Conservation (phyloP, 2,113 vertebrate species). For the Machaerirhynchus nigripectus region DNA sequence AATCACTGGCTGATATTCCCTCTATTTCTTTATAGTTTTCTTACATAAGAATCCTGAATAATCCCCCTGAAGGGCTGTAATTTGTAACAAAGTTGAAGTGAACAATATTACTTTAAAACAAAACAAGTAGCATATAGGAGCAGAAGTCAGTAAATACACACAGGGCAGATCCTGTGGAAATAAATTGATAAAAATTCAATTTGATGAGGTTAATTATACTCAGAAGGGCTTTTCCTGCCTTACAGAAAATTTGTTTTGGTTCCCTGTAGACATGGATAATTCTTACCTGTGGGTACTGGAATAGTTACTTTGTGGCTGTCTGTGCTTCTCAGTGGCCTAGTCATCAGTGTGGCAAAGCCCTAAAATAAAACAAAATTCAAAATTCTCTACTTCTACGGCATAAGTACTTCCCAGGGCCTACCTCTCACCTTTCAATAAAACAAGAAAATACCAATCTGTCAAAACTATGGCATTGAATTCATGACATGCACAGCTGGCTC, state of each 20-base stretch:
- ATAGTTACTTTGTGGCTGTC: not conserved
- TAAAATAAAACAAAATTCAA: not conserved
- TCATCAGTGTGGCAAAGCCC: not conserved
- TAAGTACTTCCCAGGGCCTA: not conserved
- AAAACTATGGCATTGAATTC: not conserved
- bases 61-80: slow-evolving; percentile 1
- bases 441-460: not conserved
- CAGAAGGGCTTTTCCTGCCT: not conserved
- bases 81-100: slow-evolving; percentile 39
- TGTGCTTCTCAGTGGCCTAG: not conserved
- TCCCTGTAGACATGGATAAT: not conserved
- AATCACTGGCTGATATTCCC: slow-evolving; percentile 28
- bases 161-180: slow-evolving; percentile 1
- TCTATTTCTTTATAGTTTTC: slow-evolving; percentile 13
- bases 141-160: slow-evolving; percentile 15
- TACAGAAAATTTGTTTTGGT: not conserved
- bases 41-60: slow-evolving; percentile 5
- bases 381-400: not conserved
- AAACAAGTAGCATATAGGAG: not conserved
- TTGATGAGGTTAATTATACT: slow-evolving; percentile 45
- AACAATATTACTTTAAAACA: slow-evolving; percentile 28
- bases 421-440: not conserved
- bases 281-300: not conserved
- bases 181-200: slow-evolving; percentile 51
- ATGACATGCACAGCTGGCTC: not conserved